Evolutionary conservation across 2,888 invertebrate species (phyloP).

Genomic region (Heliconius ismenius): DNA sequence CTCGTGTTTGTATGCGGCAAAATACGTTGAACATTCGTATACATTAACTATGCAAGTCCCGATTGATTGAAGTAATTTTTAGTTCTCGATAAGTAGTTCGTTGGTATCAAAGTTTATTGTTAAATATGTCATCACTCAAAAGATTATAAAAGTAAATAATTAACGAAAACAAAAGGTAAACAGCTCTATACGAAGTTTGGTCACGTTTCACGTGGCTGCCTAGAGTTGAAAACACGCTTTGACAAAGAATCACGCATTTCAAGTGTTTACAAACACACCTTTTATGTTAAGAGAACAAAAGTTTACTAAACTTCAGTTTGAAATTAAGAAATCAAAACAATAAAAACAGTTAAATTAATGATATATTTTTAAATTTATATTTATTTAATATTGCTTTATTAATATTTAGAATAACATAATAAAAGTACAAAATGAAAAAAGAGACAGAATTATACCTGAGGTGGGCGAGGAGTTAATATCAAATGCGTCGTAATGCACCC

Average conservation of each 20-base stretch:
- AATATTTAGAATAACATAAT: not conserved
- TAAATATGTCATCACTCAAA: not conserved
- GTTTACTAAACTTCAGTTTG: slow-evolving; percentile 50
- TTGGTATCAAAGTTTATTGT: not conserved
- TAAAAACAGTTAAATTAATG: not conserved
- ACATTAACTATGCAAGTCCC: slow-evolving; percentile 33
- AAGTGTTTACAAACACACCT: slow-evolving; percentile 67
- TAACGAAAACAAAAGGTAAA: slow-evolving; percentile 7
- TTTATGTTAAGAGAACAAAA: slow-evolving; percentile 40
- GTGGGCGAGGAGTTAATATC: slow-evolving; percentile 37
- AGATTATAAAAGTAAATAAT: not conserved
- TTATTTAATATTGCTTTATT: slow-evolving; percentile 3
- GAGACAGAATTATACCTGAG: slow-evolving; percentile 55
- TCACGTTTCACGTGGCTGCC: slow-evolving; percentile 57
- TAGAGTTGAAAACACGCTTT: slow-evolving; percentile 67
- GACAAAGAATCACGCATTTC: slow-evolving; percentile 51
- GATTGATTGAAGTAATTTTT: not conserved
- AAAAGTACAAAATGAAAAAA: slow-evolving; percentile 29
- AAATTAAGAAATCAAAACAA: slow-evolving; percentile 38
- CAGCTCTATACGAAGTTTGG: slow-evolving; percentile 29
- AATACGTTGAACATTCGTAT: slow-evolving; percentile 26
- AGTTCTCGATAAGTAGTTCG: not conserved
- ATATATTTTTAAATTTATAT: not conserved
- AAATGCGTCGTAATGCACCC: slow-evolving; percentile 68
- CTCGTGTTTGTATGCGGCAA: slow-evolving; percentile 34